Conservation (phyloP, 2,888 invertebrate genomes). For the Sesamia inferens region DNA sequence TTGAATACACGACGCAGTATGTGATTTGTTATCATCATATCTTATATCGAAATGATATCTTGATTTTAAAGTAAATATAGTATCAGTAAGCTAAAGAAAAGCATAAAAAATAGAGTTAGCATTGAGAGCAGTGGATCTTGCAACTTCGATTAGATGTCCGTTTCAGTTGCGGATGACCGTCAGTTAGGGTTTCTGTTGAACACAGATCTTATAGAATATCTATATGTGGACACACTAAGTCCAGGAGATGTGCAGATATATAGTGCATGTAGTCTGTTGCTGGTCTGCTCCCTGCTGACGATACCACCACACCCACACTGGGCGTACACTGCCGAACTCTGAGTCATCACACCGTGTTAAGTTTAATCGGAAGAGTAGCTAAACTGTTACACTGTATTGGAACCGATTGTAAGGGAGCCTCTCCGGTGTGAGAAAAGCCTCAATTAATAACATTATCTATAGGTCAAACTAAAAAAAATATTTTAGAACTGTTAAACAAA, state of each 20-base stretch:
- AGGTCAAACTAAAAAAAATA: neutral
- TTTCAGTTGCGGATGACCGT: too few relatives aligned
- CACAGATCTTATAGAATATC: neutral
- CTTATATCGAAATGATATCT: neutral
- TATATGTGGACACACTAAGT: too few relatives aligned
- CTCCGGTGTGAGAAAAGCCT: too few relatives aligned
- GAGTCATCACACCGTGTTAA: neutral
- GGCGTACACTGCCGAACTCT: neutral
- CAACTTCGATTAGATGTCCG: neutral
- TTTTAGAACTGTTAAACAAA: too few relatives aligned
- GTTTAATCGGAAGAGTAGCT: neutral
- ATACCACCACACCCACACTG: neutral
- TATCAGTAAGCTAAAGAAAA: neutral
- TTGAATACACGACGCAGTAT: neutral
- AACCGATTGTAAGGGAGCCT: too few relatives aligned
- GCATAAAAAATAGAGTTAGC: neutral
- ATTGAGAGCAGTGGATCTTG: neutral
- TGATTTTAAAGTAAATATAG: neutral
- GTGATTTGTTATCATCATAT: neutral
- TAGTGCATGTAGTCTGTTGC: neutral
- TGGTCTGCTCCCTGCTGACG: neutral
- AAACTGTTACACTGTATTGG: neutral
- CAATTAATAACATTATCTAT: neutral
- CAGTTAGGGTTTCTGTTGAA: neutral
- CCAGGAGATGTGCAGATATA: neutral